Conservation (phyloP, 2,888 invertebrate genomes). For the Polietes domitor region DNA sequence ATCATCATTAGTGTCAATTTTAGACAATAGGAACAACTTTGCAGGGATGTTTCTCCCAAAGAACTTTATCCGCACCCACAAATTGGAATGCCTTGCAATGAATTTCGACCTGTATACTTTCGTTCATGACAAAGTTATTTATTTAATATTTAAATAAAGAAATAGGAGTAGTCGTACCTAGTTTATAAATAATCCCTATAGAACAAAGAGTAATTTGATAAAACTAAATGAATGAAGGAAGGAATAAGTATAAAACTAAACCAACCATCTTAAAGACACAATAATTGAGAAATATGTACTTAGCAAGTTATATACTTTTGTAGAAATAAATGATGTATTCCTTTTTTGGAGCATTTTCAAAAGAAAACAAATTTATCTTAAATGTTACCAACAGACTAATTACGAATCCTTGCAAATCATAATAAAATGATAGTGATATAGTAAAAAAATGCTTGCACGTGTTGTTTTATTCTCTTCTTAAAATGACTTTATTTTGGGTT, state of each 20-base stretch:
- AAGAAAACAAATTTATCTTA: conserved; percentile 24
- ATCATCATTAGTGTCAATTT: too few relatives aligned
- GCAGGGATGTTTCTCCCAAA: too few relatives aligned
- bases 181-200: too few relatives aligned
- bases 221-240: neutral
- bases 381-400: conserved; percentile 43
- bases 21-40: too few relatives aligned
- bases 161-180: too few relatives aligned
- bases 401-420: conserved; percentile 20
- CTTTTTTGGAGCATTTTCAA: conserved; percentile 36
- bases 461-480: neutral
- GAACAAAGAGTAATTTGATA: neutral
- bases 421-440: conserved; percentile 5
- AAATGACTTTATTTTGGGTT: neutral
- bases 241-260: conserved; percentile 15
- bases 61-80: too few relatives aligned
- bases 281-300: conserved; percentile 34
- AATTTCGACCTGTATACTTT: too few relatives aligned
- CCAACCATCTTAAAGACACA: conserved; percentile 2
- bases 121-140: too few relatives aligned
- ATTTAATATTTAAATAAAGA: too few relatives aligned
- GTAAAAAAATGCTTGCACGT: neutral
- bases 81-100: too few relatives aligned
- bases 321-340: conserved; percentile 46
- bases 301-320: conserved; percentile 17